Evolutionary conservation across 2,888 invertebrate genomes (phyloP), one percentile per base, ranked within the genome.

Genomic region (Tachina fera): DNA sequence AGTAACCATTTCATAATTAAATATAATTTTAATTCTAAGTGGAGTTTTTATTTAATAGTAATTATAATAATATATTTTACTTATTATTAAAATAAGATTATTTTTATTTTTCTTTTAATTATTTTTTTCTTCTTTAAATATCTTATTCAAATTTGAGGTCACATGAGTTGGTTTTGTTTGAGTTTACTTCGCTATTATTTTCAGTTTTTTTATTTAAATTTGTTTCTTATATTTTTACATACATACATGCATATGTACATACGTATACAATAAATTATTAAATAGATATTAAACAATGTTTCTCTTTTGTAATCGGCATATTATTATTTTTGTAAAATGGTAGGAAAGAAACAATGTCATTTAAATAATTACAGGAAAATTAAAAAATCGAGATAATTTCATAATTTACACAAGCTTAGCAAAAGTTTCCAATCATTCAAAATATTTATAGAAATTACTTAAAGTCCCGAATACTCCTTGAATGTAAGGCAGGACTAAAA

Each of bases 81-180:
- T 87, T 88, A 87, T 87, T 86, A 84, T 87, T 89, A 89, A 87
- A 89, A 87, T 90, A 90, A 90, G 88, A 87, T 90, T 90, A 89
- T 89, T 87, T 71, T 80, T 88, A 60, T 74, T 87, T 87, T 81
- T 88, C 53, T 85, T 84, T 78, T 81, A 43, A 60, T 83, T 22
- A 67, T 67, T 74, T 70, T 87, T 87, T 87, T 87, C 87, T 87
- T 83, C 22, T 89, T 87, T 89, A 88, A 90, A 91, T 91, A 91
- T 91, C 92, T 92, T 92, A 92, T 91, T 90, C 90, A 92, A 91
- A 90, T 91, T 92, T 93, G 93, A 93, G 93, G 93, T 93, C 93
- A 93, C 93, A 93, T 93, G 93, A 93, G 93, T 93, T 93, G 93
- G 93, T 93, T 92, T 92, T 92, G 92, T 92, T 87, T 87, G 86